Evolutionary conservation across 2,888 invertebrate genomes (phyloP), one percentile per base, ranked within the genome.

Genomic region (Yponomeuta malinellus): DNA sequence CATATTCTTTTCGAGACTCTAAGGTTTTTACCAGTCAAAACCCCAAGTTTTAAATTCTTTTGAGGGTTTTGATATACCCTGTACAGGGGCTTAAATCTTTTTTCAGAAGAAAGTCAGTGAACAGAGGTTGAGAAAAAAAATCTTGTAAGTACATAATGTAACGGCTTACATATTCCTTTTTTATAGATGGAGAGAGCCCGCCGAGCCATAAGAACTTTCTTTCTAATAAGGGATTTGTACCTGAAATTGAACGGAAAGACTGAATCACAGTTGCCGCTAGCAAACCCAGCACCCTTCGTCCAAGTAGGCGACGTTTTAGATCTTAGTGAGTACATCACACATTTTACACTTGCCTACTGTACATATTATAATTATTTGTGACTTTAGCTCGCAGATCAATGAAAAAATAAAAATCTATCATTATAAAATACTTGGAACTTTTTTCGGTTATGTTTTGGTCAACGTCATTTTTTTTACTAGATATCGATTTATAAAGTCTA

Each of bases 231-330:
- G 33, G 95, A 96, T 80, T 90, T 97, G 71, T 97, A 96, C 71
- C 90, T 98, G 76, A 95, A 95, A 69, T 88, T 98, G 73, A 94
- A 96, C 48, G 95, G 95, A 70, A 97, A 98, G 83, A 84, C 93
- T 10, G 99, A 99, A 87, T 95, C 94, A 0, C 96, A 97, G 80
- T 92, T 99, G 78, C 99, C 99, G 0, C 88, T 99, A 69, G 97
- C 98, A 1, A 97, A 98, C 83, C 95, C 96, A 1, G 95, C 95
- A 73, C 96, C 96, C 74, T 97, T 97, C 82, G 97, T 99, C 70
- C 97, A 97, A 92, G 95, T 98, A 74, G 97, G 98, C 76, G 97
- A 98, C 85, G 97, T 98, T 73, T 94, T 99, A 81, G 98, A 99
- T 93, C 94, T 99, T 80, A 99, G 99, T 99, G 93, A 93, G 94